Evolutionary conservation across 2,888 invertebrate species (phyloP).

Genomic region (Buathra laborator): DNA sequence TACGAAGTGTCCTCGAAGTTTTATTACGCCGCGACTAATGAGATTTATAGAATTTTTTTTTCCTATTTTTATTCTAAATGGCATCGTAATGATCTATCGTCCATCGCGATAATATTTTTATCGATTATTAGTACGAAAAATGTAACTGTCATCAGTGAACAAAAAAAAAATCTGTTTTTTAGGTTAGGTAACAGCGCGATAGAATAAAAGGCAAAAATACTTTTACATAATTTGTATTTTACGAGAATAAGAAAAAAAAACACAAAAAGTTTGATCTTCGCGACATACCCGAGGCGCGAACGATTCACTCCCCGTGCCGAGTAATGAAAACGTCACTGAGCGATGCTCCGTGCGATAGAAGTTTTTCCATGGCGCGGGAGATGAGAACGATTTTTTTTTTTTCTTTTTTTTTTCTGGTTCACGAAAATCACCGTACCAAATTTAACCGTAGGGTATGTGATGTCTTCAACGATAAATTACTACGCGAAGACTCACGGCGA

Average conservation of each 20-base stretch:
- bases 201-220: not conserved
- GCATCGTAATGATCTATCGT: too few relatives aligned
- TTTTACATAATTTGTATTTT: not conserved
- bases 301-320: not conserved
- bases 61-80: too few relatives aligned
- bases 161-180: not conserved
- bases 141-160: not conserved
- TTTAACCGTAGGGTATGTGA: conserved; percentile 6
- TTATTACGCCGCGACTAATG: not conserved
- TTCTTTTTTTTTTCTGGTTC: not conserved
- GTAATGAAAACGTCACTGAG: conserved; percentile 1
- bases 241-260: not conserved
- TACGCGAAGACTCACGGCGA: not conserved
- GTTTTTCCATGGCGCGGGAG: not conserved
- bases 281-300: not conserved
- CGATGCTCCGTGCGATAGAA: not conserved
- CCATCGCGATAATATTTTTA: not conserved
- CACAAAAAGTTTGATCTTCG: conserved; percentile 10
- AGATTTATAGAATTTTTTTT: not conserved
- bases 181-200: not conserved
- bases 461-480: conserved; percentile 11
- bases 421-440: conserved; percentile 3
- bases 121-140: not conserved
- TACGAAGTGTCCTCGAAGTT: not conserved
- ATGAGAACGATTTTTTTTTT: not conserved